Conservation (phyloP, 2,113 vertebrate species). For the Ornithorhynchus anatinus region DNA sequence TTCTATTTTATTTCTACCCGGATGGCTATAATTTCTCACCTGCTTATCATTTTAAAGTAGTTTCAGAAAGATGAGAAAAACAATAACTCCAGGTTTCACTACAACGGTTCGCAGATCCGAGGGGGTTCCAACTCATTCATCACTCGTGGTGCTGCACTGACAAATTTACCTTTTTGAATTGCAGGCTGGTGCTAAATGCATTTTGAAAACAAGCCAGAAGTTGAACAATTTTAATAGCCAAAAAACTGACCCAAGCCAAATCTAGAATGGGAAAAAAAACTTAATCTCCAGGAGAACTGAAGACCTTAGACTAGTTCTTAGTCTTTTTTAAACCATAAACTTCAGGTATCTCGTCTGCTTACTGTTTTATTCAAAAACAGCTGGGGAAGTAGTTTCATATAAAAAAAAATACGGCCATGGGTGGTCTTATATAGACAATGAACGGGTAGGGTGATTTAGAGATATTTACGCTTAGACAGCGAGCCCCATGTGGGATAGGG, state of each 20-base stretch:
- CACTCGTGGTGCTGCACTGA: background rate
- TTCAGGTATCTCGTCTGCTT: background rate
- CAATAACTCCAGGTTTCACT: background rate
- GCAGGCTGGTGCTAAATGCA: background rate
- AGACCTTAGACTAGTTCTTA: background rate
- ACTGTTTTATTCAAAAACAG: background rate
- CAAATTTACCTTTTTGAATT: background rate
- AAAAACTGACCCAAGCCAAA: background rate
- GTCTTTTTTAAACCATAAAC: background rate
- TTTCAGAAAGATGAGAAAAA: constrained; percentile 1
- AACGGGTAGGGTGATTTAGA: too few species aligned
- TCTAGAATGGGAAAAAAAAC: constrained; percentile 1
- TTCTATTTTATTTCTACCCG: background rate
- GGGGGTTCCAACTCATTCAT: background rate
- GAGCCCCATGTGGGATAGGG: too few species aligned
- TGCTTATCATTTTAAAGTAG: background rate
- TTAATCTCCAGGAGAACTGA: constrained; percentile 13
- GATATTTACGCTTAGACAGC: too few species aligned
- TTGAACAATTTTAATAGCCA: constrained; percentile 18
- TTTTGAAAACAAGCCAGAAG: background rate
- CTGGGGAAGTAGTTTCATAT: background rate
- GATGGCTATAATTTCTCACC: background rate
- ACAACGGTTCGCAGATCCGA: background rate
- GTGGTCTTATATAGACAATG: too few species aligned
- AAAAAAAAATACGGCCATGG: too few species aligned